Percentiles rank a stretch among this genome's conserved stretches.
Evolutionary conservation across 2,113 vertebrate genomes (phyloP).

Genomic region (Macrotis lagotis): DNA sequence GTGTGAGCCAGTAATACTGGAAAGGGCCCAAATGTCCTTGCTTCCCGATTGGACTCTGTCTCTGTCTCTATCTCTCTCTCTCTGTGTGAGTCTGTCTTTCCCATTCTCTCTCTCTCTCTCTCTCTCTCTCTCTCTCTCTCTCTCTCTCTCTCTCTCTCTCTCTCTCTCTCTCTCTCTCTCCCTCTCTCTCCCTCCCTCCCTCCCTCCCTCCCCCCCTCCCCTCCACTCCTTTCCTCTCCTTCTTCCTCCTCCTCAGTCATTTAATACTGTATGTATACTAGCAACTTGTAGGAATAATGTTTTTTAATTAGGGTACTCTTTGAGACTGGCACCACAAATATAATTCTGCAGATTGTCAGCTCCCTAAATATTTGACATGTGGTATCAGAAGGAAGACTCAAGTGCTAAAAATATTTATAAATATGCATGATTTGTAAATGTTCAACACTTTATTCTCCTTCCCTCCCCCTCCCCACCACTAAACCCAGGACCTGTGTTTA

Average conservation of each 20-base stretch:
- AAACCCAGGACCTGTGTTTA: no score
- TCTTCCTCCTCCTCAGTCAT: not conserved
- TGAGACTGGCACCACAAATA: not conserved
- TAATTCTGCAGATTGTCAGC: not conserved
- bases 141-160: no score
- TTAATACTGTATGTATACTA: not conserved
- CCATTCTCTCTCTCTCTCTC: no score
- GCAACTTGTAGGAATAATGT: conserved; percentile 11
- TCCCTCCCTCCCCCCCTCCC: no score
- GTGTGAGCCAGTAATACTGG: not conserved
- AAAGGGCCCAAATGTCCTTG: not conserved
- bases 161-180: no score
- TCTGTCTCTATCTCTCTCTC: not conserved
- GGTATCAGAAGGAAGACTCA: not conserved
- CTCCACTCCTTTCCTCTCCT: no score
- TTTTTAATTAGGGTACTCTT: not conserved
- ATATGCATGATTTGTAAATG: rapidly evolving
- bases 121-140: no score
- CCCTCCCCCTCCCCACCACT: not conserved
- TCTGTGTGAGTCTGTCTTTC: not conserved
- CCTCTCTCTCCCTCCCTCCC: no score
- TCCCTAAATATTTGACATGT: not conserved
- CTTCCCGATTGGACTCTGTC: not conserved
- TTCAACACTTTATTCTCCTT: not conserved
- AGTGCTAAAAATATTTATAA: not conserved